phyloP scores from a whole-genome alignment of 2,888 invertebrate species.

The Teleogryllus oceanicus region DNA sequence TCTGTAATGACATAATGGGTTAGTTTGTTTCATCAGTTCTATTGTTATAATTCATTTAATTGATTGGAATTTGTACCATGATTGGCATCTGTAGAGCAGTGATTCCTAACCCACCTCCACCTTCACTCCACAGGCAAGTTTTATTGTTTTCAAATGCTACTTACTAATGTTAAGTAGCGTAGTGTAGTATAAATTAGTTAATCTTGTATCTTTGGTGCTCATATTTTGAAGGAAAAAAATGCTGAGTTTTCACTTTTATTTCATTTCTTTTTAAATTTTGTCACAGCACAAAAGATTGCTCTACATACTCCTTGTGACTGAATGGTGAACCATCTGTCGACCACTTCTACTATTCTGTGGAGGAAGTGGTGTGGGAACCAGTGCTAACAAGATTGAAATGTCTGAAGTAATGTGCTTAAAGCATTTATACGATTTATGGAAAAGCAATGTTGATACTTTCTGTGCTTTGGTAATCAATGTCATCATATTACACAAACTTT shows the following conservation, averaged over 20 bases:
- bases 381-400: neutral
- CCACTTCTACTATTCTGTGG: neutral
- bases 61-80: neutral
- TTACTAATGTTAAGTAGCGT: neutral
- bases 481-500: too few relatives aligned
- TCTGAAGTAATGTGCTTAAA: neutral
- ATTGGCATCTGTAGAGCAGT: neutral
- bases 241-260: neutral
- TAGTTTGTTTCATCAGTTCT: too few relatives aligned
- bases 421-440: neutral
- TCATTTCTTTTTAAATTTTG: neutral
- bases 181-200: neutral
- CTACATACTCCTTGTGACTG: neutral
- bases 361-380: slow-evolving; percentile 18
- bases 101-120: slow-evolving; percentile 2
- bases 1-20: neutral
- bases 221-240: neutral
- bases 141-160: neutral
- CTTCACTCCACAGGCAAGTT: neutral
- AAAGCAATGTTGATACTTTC: neutral
- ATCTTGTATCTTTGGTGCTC: slow-evolving; percentile 1
- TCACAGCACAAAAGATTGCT: neutral
- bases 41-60: too few relatives aligned
- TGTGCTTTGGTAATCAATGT: too few relatives aligned
- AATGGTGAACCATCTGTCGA: neutral